Conservation (phyloP, 2,113 vertebrate genomes). For the Rhodinocichla rosea region DNA sequence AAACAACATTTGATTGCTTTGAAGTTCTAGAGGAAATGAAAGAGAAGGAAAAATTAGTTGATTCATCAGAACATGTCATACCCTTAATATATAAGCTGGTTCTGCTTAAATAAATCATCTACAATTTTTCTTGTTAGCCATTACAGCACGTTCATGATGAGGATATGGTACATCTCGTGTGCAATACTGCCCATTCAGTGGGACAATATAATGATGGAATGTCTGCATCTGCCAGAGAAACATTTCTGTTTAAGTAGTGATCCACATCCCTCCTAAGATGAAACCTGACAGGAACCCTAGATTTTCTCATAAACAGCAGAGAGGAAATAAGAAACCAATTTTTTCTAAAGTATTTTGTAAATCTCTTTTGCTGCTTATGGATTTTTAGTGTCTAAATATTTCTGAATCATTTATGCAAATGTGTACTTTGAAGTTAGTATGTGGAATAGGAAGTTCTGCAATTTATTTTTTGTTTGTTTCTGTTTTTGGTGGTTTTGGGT, state of each 20-base stretch:
- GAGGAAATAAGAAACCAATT: background rate
- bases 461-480: background rate
- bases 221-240: background rate
- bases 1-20: slow-evolving; percentile 73
- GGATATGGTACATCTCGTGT: background rate
- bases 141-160: background rate
- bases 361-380: background rate
- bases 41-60: slow-evolving; percentile 49
- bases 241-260: background rate
- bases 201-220: background rate
- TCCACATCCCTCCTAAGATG: background rate
- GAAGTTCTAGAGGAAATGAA: slow-evolving; percentile 56
- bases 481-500: background rate
- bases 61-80: slow-evolving; percentile 50
- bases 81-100: slow-evolving; percentile 1
- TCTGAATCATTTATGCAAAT: background rate
- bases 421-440: background rate
- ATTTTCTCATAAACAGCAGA: background rate
- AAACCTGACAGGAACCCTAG: background rate
- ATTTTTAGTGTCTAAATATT: background rate
- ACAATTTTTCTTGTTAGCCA: background rate
- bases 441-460: background rate
- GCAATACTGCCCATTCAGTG: background rate
- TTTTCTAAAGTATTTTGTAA: background rate
- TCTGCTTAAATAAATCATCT: slow-evolving; percentile 30